These are phyloP conservation scores for Elephas maximus DNA, from an alignment of 2,113 vertebrate species.

Conservation along the genomic window DNA sequence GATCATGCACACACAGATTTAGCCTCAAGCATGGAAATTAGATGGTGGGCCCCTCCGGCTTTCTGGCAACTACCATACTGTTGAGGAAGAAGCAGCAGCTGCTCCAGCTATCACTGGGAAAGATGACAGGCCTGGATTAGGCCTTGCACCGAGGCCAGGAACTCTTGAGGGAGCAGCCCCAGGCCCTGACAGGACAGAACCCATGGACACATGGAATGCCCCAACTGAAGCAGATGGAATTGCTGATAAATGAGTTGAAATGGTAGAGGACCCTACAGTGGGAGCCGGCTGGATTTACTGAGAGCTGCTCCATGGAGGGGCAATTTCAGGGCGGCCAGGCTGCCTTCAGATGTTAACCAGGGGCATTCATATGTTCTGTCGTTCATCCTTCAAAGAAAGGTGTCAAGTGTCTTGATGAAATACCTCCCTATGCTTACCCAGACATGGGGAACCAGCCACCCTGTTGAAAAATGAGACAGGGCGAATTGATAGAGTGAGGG, in stretches of 20 bases:
- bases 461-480: conserved; percentile 48
- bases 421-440: neutral
- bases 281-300: neutral
- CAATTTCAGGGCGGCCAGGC: conserved; percentile 17
- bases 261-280: conserved; percentile 10
- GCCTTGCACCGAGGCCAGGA: neutral
- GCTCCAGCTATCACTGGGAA: conserved; percentile 78
- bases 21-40: conserved; percentile 84
- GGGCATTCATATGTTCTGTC: conserved; percentile 54
- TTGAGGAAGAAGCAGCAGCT: conserved; percentile 84
- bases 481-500: conserved; percentile 13
- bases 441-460: neutral
- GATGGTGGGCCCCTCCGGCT: conserved; percentile 72
- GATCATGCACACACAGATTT: conserved; percentile 75
- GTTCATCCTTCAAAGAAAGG: conserved; percentile 69
- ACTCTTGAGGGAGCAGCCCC: neutral
- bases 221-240: neutral
- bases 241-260: conserved; percentile 73
- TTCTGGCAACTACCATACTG: conserved; percentile 61
- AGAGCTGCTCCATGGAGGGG: neutral
- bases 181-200: neutral
- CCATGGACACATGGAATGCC: neutral
- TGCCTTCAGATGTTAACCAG: conserved; percentile 69
- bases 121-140: conserved; percentile 77
- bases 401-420: conserved; percentile 76